These are phyloP conservation scores for Siniperca chuatsi DNA, from an alignment of 2,113 vertebrate genomes.

Conservation along the genomic window DNA sequence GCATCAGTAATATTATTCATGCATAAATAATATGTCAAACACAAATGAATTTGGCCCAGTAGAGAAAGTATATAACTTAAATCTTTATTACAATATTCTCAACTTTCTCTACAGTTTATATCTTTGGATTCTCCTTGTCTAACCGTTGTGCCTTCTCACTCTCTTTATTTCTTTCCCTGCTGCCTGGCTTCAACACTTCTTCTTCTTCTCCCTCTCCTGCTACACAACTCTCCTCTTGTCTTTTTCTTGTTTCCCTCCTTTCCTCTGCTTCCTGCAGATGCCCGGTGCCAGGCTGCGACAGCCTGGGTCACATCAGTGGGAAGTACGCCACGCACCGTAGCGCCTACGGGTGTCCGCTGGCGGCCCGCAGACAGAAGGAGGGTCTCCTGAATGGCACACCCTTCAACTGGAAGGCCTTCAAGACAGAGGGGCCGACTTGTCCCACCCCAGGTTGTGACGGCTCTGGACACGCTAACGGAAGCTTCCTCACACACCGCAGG, in stretches of 20 bases:
- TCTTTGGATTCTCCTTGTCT: slow-evolving; percentile 23
- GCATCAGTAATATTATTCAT: slow-evolving; percentile 28
- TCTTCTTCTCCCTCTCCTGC: not conserved
- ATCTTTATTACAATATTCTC: slow-evolving; percentile 29
- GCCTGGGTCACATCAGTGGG: slow-evolving; percentile 97
- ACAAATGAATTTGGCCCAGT: slow-evolving; percentile 32
- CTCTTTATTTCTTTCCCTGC: slow-evolving; percentile 10
- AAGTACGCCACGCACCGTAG: slow-evolving; percentile 99
- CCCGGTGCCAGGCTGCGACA: slow-evolving; percentile 96
- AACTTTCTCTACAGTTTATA: slow-evolving; percentile 41
- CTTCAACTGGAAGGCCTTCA: slow-evolving; percentile 96
- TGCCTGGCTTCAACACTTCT: slow-evolving; percentile 6
- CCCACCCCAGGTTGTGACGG: slow-evolving; percentile 96
- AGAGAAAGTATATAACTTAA: slow-evolving; percentile 36
- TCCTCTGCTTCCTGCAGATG: slow-evolving; percentile 85
- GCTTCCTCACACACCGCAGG: slow-evolving; percentile 99
- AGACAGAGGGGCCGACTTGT: slow-evolving; percentile 94
- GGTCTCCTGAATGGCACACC: slow-evolving; percentile 92
- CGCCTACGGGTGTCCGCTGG: slow-evolving; percentile 95
- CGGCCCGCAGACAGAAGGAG: slow-evolving; percentile 96
- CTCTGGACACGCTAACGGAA: slow-evolving; percentile 96
- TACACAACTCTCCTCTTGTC: slow-evolving; percentile 1
- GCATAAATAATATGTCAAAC: slow-evolving; percentile 32
- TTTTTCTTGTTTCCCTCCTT: not conserved
- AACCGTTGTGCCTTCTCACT: slow-evolving; percentile 18